Conservation (phyloP, 2,888 invertebrate species). For the Caenorhabditis japonica region DNA sequence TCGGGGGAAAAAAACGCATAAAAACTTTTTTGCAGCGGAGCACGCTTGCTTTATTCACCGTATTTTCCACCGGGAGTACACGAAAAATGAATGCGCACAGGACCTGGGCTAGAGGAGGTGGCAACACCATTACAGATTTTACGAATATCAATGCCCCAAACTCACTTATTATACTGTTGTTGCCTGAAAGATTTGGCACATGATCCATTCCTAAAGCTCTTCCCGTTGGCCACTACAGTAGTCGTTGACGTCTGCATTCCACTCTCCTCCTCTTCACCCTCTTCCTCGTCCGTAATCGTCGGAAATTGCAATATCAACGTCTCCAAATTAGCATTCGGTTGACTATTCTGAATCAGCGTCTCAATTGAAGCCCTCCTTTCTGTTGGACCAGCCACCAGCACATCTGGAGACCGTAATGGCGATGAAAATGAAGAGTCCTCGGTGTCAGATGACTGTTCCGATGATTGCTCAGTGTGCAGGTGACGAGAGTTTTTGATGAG, state of each 20-base stretch:
- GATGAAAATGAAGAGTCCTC: constrained; percentile 64
- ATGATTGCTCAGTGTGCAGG: constrained; percentile 21
- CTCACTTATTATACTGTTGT: constrained; percentile 12
- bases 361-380: constrained; percentile 58
- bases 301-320: constrained; percentile 50
- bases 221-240: constrained; percentile 47
- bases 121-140: no score
- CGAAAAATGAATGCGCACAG: no score
- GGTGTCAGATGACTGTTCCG: constrained; percentile 61
- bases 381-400: constrained; percentile 32
- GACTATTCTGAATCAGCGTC: constrained; percentile 54
- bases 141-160: no score
- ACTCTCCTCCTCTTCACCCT: constrained; percentile 7
- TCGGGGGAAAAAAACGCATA: no score
- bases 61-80: no score
- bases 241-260: constrained; percentile 38
- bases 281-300: constrained; percentile 28
- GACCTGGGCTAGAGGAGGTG: no score
- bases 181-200: constrained; percentile 20
- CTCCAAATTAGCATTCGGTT: constrained; percentile 47
- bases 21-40: no score
- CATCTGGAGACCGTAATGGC: constrained; percentile 53
- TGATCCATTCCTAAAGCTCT: constrained; percentile 35
- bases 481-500: constrained; percentile 59
- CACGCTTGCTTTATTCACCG: no score